These are phyloP conservation scores for Noctua janthina DNA, from an alignment of 2,888 invertebrate species.

Conservation along the genomic window DNA sequence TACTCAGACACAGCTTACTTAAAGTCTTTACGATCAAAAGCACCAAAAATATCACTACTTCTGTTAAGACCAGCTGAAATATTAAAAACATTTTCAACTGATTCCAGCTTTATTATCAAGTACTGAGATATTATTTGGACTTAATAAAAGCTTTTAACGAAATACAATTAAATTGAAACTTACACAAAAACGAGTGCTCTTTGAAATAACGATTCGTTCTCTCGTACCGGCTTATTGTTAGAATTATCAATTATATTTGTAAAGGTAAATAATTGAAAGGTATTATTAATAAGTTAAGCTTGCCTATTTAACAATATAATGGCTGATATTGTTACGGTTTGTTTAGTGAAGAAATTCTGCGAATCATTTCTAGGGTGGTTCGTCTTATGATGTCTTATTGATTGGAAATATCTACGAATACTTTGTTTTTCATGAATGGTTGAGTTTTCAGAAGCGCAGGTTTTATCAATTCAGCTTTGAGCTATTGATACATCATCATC, in stretches of 20 bases:
- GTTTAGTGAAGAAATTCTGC: constrained; percentile 10
- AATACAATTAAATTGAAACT: constrained; percentile 61
- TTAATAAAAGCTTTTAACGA: constrained; percentile 56
- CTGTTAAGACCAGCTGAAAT: constrained; percentile 32
- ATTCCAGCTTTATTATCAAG: constrained; percentile 30
- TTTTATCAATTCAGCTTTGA: background rate
- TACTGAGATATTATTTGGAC: constrained; percentile 38
- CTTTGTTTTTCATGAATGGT: background rate
- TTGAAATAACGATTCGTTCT: constrained; percentile 57
- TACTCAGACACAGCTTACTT: constrained; percentile 12
- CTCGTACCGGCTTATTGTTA: constrained; percentile 48
- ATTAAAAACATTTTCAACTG: constrained; percentile 33
- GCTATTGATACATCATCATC: too few relatives aligned
- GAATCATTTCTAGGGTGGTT: constrained; percentile 13
- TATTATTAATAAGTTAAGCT: constrained; percentile 55
- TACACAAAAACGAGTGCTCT: constrained; percentile 55
- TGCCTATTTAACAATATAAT: constrained; percentile 43
- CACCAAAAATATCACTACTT: constrained; percentile 15
- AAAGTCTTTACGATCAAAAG: constrained; percentile 10
- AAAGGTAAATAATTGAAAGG: constrained; percentile 53
- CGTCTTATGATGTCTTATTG: constrained; percentile 8
- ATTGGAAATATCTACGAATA: constrained; percentile 12
- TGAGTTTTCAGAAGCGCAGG: background rate
- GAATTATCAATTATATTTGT: constrained; percentile 63
- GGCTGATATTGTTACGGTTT: constrained; percentile 2